Evolutionary conservation across 2,888 invertebrate species (phyloP), one percentile per base, ranked within the genome.

Genomic region (Tryphoninae sp.): DNA sequence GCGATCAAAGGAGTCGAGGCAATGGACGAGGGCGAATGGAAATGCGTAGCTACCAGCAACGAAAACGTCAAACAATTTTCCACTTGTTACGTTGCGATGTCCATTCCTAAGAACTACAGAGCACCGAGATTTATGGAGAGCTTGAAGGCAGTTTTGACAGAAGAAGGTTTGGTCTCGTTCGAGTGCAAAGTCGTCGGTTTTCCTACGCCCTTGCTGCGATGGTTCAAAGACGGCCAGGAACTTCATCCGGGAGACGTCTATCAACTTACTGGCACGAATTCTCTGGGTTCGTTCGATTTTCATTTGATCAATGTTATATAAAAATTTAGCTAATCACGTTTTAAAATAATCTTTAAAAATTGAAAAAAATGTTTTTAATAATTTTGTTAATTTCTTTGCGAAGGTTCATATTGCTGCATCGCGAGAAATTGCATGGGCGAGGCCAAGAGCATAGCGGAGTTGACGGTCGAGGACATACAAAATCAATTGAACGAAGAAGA

Each of bases 171-270:
- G 45, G 98, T 98, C 0, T 97, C 97, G 0, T 98, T 98, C 89
- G 98, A 98, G 90, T 98, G 98, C 90, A 98, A 98, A 92, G 97
- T 98, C 0, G 97, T 97, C 1, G 98, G 97, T 0, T 97, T 97
- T 86, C 98, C 98, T 0, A 97, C 97, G 0, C 98, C 98, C 0
- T 93, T 96, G 68, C 93, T 98, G 0, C 95, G 96, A 88, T 98
- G 98, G 98, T 98, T 97, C 92, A 98, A 97, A 92, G 98, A 98
- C 90, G 97, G 97, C 0, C 96, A 97, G 89, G 97, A 98, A 90
- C 92, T 98, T 58, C 96, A 96, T 89, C 97, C 98, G 0, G 98
- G 98, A 8, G 98, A 98, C 91, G 97, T 98, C 6, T 98, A 98
- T 92, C 97, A 97, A 90, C 93, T 98, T 16, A 97, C 97, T 0